These are phyloP conservation scores for Dinothrombium tinctorium DNA, from an alignment of 1,140 invertebrate genomes.

Conservation along the genomic window DNA sequence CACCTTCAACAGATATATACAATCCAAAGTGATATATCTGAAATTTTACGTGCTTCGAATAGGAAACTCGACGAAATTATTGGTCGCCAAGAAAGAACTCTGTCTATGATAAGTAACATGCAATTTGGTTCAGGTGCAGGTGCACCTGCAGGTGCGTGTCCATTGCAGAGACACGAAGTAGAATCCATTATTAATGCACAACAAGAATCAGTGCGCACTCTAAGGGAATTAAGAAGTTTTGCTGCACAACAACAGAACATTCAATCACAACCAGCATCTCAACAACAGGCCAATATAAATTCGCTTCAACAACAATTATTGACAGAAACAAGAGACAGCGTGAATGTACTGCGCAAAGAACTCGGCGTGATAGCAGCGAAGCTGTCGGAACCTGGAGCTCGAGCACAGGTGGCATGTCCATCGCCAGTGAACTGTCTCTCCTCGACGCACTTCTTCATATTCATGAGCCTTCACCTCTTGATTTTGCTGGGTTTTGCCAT, in stretches of 20 bases:
- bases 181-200: conserved; percentile 58
- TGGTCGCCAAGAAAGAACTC: conserved; percentile 49
- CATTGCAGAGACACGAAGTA: conserved; percentile 55
- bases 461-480: conserved; percentile 42
- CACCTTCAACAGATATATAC: conserved; percentile 78
- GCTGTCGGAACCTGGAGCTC: conserved; percentile 3
- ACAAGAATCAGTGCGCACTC: conserved; percentile 45
- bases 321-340: conserved; percentile 48
- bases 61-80: conserved; percentile 73
- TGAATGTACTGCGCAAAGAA: conserved; percentile 45
- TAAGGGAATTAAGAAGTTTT: conserved; percentile 38
- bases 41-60: conserved; percentile 43
- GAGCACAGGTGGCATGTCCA: conserved; percentile 14
- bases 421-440: conserved; percentile 34
- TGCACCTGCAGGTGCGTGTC: not conserved
- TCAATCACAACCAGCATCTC: conserved; percentile 1
- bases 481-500: conserved; percentile 53
- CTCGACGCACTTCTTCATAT: conserved; percentile 41
- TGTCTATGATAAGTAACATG: conserved; percentile 21
- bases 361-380: not conserved
- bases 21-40: conserved; percentile 61
- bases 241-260: not conserved
- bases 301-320: conserved; percentile 9
- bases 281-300: not conserved
- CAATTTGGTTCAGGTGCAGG: conserved; percentile 1